Evolutionary conservation across 2,888 invertebrate genomes (phyloP), one percentile per base, ranked within the genome.

Genomic region (Craniophora ligustri): DNA sequence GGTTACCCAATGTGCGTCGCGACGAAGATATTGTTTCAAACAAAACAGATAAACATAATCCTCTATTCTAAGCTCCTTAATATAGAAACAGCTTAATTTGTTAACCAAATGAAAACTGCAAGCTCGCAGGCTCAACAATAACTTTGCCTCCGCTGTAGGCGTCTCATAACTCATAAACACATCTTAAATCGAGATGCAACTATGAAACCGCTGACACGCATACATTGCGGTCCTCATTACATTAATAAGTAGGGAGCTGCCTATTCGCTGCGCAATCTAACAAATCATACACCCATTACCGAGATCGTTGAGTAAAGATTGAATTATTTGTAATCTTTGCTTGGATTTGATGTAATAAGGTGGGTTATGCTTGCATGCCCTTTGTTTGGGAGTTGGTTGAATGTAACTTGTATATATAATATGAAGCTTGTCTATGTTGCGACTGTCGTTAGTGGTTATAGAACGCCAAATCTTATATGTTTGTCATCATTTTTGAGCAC

Each of bases 51-150:
- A 21, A 15, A 14, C n/a, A 7, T 19, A 19, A 57, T 44, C 26
- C 16, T 18, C 34, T 18, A 44, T 61, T 57, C 41, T 35, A 42
- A 57, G 5, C 31, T 7, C 26, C 15, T 18, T 28, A 44, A 48
- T n/a, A 47, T 18, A 30, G 23, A n/a, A 44, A 63, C 53, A 47
- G 40, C 11, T 53, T 60, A 60, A 63, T 63, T 66, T 63, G 67
- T 63, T 19, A 63, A 59, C 60, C 67, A 63, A 63, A 63, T 63
- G 39, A 18, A 41, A 23, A 34, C 28, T 41, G 14, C 28, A 34
- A 14, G 46, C n/a, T 5, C 8, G 59, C 32, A 41, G 60, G 67
- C 2, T 66, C 6, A 51, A 63, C 60, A 59, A 59, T 63, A 66
- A 66, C 60, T 66, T 51, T 7, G 19, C 18, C 32, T 7, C n/a